Conservation (phyloP, 2,888 invertebrate species). For the Strigamia transsilvanica region DNA sequence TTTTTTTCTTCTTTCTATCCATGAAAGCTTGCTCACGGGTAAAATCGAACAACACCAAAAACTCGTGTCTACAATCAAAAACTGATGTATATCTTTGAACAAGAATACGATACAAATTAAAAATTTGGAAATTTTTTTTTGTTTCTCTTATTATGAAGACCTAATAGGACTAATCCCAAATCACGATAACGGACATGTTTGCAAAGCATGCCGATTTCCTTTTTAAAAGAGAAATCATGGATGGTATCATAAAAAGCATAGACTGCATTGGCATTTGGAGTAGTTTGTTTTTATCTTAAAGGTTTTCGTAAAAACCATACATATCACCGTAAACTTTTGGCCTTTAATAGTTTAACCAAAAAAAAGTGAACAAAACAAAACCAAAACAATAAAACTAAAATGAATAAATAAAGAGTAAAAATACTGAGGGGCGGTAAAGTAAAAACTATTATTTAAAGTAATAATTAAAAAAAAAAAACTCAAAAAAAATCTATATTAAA, state of each 20-base stretch:
- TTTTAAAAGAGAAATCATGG: neutral
- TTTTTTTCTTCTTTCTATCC: neutral
- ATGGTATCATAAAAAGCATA: neutral
- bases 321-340: neutral
- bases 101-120: neutral
- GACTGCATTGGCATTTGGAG: conserved; percentile 21
- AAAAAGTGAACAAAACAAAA: conserved; percentile 6
- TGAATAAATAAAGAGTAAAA: conserved; percentile 14
- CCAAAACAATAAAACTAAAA: conserved; percentile 1
- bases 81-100: neutral
- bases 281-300: neutral
- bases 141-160: too few relatives aligned
- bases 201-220: neutral
- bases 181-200: too few relatives aligned
- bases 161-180: too few relatives aligned
- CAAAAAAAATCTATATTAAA: neutral
- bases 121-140: too few relatives aligned
- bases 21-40: conserved; percentile 20
- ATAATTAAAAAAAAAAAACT: neutral
- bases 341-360: neutral
- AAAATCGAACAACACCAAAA: conserved; percentile 45
- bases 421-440: conserved; percentile 10
- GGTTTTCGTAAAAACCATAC: conserved; percentile 11
- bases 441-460: neutral
- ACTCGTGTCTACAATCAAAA: neutral